Percentiles rank a stretch among this genome's conserved stretches.
phyloP scores from a whole-genome alignment of 30 jellyfish, hydroid and myxozoan genomes.

The Hydractinia symbiolongicarpus region DNA sequence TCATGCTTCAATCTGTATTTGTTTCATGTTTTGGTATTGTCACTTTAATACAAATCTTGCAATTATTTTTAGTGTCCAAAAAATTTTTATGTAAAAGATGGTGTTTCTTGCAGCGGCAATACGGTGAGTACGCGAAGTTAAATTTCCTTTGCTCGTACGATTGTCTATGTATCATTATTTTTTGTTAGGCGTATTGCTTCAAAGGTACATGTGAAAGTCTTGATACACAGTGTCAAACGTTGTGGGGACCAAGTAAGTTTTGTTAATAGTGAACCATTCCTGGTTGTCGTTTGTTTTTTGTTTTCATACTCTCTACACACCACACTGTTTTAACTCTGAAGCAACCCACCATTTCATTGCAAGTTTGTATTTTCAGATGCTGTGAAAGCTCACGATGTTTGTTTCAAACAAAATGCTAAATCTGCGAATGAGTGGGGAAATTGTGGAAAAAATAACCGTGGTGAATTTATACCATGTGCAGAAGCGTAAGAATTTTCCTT shows the following conservation, averaged over 20 bases:
- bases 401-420: constrained; percentile 46
- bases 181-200: constrained; percentile 74
- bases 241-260: constrained; percentile 89
- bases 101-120: constrained; percentile 15
- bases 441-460: constrained; percentile 62
- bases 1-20: no score
- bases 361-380: constrained; percentile 36
- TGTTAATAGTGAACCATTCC: no score
- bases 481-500: constrained; percentile 22
- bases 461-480: constrained; percentile 36
- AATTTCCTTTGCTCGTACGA: background rate
- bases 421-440: constrained; percentile 52
- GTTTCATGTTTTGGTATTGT: no score
- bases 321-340: background rate
- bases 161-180: background rate
- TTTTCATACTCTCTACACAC: background rate
- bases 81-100: constrained; percentile 34
- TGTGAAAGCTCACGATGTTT: constrained; percentile 41
- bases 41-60: background rate
- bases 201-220: constrained; percentile 79
- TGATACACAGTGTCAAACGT: constrained; percentile 62
- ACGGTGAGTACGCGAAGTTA: background rate
- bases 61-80: constrained; percentile 20
- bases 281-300: no score
- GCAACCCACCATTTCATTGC: background rate